These are phyloP conservation scores for Ictalurus furcatus DNA, from an alignment of 2,113 vertebrate genomes.

Conservation along the genomic window DNA sequence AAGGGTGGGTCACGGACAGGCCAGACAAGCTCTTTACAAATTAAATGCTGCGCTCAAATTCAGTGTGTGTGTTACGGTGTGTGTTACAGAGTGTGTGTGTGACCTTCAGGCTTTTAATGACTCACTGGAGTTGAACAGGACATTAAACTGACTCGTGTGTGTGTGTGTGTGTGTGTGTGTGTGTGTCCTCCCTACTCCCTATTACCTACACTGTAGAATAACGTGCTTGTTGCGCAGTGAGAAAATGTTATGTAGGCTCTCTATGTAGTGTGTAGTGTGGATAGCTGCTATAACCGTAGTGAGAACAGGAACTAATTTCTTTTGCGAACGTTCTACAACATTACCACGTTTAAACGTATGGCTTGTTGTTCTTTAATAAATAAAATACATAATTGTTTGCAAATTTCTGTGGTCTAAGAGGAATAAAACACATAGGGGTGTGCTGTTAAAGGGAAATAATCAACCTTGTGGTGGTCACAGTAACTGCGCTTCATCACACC, in stretches of 20 bases:
- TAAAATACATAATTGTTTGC: neutral
- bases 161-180: slow-evolving; percentile 27
- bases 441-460: too few species aligned
- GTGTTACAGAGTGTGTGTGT: slow-evolving; percentile 53
- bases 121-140: slow-evolving; percentile 62
- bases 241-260: neutral
- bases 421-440: too few species aligned
- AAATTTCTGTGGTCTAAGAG: too few species aligned
- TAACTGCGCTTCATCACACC: too few species aligned
- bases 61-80: slow-evolving; percentile 51
- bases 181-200: neutral
- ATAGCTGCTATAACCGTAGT: neutral
- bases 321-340: neutral
- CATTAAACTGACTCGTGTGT: slow-evolving; percentile 63
- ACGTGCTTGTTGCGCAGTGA: neutral
- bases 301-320: neutral
- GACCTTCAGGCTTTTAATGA: slow-evolving; percentile 75
- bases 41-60: slow-evolving; percentile 78
- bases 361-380: neutral
- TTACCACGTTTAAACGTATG: neutral
- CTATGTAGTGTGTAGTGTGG: neutral
- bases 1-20: slow-evolving; percentile 75
- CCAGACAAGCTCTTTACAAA: slow-evolving; percentile 74
- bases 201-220: neutral
- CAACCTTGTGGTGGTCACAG: too few species aligned